Evolutionary conservation across 92 coral and sea anemone species (phyloP).

Genomic region (Umimayanthus chanpuru): DNA sequence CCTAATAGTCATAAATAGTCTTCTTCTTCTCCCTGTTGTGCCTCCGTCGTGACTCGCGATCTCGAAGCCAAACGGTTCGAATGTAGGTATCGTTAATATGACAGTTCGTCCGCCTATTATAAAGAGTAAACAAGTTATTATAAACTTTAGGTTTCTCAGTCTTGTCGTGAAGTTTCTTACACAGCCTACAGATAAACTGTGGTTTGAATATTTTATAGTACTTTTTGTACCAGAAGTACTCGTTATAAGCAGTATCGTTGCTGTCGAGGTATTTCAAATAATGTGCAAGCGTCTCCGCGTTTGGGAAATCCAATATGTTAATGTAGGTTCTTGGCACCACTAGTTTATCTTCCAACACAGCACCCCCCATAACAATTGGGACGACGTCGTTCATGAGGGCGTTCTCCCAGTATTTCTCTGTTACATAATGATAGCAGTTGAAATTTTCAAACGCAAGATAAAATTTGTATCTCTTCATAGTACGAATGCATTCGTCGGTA

Average conservation of each 20-base stretch:
- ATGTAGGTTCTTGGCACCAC: slow-evolving; percentile 21
- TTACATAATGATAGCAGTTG: slow-evolving; percentile 30
- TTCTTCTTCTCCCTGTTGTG: not conserved
- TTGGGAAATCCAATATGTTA: slow-evolving; percentile 25
- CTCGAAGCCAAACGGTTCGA: slow-evolving; percentile 18
- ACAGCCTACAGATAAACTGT: slow-evolving; percentile 12
- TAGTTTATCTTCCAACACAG: not conserved
- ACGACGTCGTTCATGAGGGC: slow-evolving; percentile 14
- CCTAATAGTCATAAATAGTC: not conserved
- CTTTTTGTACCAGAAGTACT: slow-evolving; percentile 29
- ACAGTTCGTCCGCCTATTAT: slow-evolving; percentile 8
- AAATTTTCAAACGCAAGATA: slow-evolving; percentile 25
- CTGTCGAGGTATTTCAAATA: slow-evolving; percentile 34
- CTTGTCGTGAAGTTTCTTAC: slow-evolving; percentile 32
- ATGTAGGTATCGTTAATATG: slow-evolving; percentile 7
- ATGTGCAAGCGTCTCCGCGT: slow-evolving; percentile 8
- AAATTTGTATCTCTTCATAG: slow-evolving; percentile 19
- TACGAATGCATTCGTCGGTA: not conserved
- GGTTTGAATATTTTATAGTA: slow-evolving; percentile 29
- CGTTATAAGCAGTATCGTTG: slow-evolving; percentile 37
- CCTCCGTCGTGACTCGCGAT: not conserved
- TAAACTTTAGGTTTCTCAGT: slow-evolving; percentile 17
- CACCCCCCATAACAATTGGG: slow-evolving; percentile 30
- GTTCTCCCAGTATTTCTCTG: slow-evolving; percentile 41
- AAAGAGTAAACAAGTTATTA: not conserved